Percentiles rank a stretch among this genome's conserved stretches.
These are phyloP conservation scores for Episyrphus balteatus DNA, from an alignment of 1,140 invertebrate genomes.

Conservation along the genomic window DNA sequence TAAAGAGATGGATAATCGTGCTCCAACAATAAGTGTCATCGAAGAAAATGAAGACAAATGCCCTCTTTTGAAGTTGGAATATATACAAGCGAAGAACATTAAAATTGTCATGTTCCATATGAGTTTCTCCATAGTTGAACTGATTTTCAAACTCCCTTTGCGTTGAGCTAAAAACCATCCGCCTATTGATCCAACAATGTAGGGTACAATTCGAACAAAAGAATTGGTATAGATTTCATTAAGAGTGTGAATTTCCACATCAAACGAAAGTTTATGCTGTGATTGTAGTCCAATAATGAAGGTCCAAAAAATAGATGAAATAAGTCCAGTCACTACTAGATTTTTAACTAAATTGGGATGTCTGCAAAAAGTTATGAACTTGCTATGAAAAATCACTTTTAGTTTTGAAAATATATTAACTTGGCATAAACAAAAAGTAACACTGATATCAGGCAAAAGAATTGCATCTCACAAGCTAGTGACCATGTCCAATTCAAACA, in stretches of 20 bases:
- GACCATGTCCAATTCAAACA: constrained; percentile 78
- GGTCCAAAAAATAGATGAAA: constrained; percentile 22
- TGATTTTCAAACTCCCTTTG: constrained; percentile 12
- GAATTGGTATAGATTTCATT: constrained; percentile 30
- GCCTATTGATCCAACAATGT: constrained; percentile 22
- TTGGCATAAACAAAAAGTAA: constrained; percentile 43
- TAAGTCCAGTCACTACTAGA: constrained; percentile 9
- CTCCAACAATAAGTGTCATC: constrained; percentile 21
- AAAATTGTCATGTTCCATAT: constrained; percentile 22
- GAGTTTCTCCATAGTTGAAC: constrained; percentile 14
- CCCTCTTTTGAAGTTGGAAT: constrained; percentile 25
- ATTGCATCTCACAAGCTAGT: constrained; percentile 70
- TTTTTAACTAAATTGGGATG: constrained; percentile 15
- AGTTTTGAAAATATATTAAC: constrained; percentile 23
- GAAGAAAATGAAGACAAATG: constrained; percentile 20
- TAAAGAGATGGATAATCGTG: constrained; percentile 18
- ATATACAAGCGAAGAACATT: constrained; percentile 21
- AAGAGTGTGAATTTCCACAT: constrained; percentile 20
- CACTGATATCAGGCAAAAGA: constrained; percentile 47
- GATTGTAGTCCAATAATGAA: constrained; percentile 16
- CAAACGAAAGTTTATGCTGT: constrained; percentile 29
- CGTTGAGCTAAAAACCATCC: constrained; percentile 23
- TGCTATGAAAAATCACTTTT: no score
- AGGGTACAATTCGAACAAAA: constrained; percentile 30
- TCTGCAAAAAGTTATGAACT: constrained; percentile 6